Evolutionary conservation across 2,888 invertebrate species (phyloP).

Genomic region (Polia nebulosa): DNA sequence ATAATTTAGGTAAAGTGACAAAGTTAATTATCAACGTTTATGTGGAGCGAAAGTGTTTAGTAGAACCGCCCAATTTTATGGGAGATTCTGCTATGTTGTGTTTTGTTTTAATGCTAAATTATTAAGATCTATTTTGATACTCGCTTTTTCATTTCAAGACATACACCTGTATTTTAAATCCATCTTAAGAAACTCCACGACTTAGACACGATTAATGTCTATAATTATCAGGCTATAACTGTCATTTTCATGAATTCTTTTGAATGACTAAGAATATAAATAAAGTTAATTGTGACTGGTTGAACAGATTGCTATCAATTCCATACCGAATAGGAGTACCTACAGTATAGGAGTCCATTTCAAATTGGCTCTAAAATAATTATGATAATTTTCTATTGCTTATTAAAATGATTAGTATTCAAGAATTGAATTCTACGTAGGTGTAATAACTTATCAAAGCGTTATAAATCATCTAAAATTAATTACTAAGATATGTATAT

Average conservation of each 20-base stretch:
- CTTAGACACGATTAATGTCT: not conserved
- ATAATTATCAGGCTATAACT: not conserved
- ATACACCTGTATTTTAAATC: not conserved
- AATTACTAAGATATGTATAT: not conserved
- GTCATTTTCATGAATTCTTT: too few species aligned
- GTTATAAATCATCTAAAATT: not conserved
- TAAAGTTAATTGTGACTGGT: not conserved
- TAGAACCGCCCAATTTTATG: constrained; percentile 30
- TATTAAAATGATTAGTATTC: not conserved
- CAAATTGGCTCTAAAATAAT: not conserved
- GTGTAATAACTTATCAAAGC: not conserved
- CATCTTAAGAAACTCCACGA: not conserved
- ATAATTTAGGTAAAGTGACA: constrained; percentile 63
- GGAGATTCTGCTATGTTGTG: constrained; percentile 5
- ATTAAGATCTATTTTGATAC: not conserved
- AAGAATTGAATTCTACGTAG: not conserved
- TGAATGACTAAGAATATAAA: not conserved
- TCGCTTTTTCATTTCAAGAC: not conserved
- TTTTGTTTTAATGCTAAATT: constrained; percentile 19
- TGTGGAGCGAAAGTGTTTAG: constrained; percentile 53
- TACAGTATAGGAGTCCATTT: too few species aligned
- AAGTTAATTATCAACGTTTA: constrained; percentile 62
- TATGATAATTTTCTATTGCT: not conserved
- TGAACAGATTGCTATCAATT: not conserved
- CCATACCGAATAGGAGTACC: too few species aligned